Percentiles rank a stretch among this genome's conserved stretches.
Evolutionary conservation across 2,888 invertebrate species (phyloP).

Genomic region (Epirrita christyi): DNA sequence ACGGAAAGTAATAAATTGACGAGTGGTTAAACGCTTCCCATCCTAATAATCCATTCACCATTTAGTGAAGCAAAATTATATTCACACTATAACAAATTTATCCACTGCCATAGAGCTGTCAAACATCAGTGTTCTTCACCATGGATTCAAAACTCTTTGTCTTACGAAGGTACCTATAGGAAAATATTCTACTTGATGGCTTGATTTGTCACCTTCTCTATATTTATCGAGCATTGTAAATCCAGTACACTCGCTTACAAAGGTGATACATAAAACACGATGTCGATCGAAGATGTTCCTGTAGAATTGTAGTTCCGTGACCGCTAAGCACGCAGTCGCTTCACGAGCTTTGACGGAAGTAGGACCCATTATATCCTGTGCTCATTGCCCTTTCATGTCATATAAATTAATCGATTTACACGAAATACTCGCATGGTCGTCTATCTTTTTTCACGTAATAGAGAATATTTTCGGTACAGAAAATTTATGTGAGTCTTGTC

Average conservation of each 20-base stretch:
- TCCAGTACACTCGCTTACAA: conserved; percentile 21
- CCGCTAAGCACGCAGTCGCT: conserved; percentile 60
- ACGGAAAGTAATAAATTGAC: conserved; percentile 29
- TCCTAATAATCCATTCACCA: conserved; percentile 26
- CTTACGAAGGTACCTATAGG: not conserved
- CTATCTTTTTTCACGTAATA: not conserved
- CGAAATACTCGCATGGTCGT: conserved; percentile 8
- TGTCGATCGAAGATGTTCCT: conserved; percentile 41
- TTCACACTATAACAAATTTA: conserved; percentile 2
- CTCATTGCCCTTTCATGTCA: conserved; percentile 53
- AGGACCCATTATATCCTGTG: conserved; percentile 42
- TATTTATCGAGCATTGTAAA: conserved; percentile 27
- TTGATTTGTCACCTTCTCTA: conserved; percentile 22
- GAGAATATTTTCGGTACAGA: not conserved
- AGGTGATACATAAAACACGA: conserved; percentile 38
- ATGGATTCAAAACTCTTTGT: conserved; percentile 3
- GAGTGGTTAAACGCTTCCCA: conserved; percentile 27
- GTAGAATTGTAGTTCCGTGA: conserved; percentile 53
- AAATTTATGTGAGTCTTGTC: conserved; percentile 10
- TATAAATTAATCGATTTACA: conserved; percentile 36
- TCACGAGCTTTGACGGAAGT: conserved; percentile 59
- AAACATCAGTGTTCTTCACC: not conserved
- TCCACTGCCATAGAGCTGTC: not conserved
- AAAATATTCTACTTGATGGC: conserved; percentile 4
- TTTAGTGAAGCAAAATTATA: conserved; percentile 17